Conservation (phyloP, 2,797 vertebrate genomes). For the Manis javanica region DNA sequence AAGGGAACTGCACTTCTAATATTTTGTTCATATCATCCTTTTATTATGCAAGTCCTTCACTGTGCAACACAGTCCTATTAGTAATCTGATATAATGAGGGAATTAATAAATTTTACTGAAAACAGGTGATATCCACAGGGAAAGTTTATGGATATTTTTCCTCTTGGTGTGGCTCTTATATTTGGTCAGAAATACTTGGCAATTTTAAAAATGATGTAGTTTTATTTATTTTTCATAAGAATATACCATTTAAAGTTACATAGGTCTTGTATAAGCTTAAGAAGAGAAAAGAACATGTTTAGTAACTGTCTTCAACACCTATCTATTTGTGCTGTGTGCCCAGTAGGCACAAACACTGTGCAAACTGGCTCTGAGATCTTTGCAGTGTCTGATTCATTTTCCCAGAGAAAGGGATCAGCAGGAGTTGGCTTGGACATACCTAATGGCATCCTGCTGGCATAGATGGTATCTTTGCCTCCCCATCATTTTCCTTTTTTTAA, state of each 20-base stretch:
- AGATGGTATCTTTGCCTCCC: not conserved
- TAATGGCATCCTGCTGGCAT: not conserved
- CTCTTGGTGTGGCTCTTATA: not conserved
- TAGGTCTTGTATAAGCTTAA: not conserved
- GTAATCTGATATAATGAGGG: slow-evolving; percentile 24
- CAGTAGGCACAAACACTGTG: not conserved
- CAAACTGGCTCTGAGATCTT: not conserved
- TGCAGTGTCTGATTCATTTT: not conserved
- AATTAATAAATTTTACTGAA: slow-evolving; percentile 59
- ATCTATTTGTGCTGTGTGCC: not conserved
- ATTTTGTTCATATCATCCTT: slow-evolving; percentile 44
- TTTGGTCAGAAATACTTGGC: slow-evolving; percentile 43
- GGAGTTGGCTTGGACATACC: not conserved
- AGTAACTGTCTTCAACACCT: not conserved
- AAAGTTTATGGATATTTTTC: slow-evolving; percentile 44
- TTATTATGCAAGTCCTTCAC: slow-evolving; percentile 21
- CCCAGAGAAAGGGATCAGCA: not conserved
- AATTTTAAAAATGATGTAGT: slow-evolving; percentile 21
- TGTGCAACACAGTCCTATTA: not conserved
- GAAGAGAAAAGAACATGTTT: not conserved
- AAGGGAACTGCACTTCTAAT: not conserved
- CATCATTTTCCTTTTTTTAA: not conserved
- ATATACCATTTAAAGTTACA: not conserved
- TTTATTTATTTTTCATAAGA: slow-evolving; percentile 5
- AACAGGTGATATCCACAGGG: not conserved